Evolutionary conservation across 2,113 vertebrate genomes (phyloP), one percentile per base, ranked within the genome.

Genomic region (Saguinus midas): DNA sequence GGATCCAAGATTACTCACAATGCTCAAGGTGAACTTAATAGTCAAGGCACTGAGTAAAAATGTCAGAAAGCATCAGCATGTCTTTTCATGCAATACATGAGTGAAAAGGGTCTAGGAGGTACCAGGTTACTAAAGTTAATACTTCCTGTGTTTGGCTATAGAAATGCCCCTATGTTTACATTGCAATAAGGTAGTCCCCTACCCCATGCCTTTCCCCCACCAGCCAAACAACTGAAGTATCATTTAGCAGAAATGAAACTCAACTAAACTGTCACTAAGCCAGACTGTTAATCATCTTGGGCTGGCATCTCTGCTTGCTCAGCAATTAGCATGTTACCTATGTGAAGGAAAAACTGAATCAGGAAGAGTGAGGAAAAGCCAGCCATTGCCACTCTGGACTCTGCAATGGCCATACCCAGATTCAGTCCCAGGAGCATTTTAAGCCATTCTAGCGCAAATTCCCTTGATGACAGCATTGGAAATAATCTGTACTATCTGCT

Each of bases 401-500:
- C 66, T 35, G 55, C 93, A 61, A 27, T 32, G n/a, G 18, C 29
- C n/a, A 58, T 17, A 10, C 91, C 50, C 43, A 91, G 27, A 43
- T 84, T 48, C 48, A 50, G 45, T 61, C 61, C 14, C 52, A 78
- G 61, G 40, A 76, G 10, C 25, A 70, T 86, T 85, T 83, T 75
- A 52, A 83, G 20, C 20, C 70, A 94, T 23, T 61, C 52, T 68
- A 68, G 32, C 10, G 68, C 75, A 89, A 13, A 96, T 61, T 50
- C 37, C 61, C 80, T 84, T 87, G 87, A 94, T 61, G 75, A 32
- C 61, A 80, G 43, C 64, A 84, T 45, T 92, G 55, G 75, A 93
- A 94, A 81, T 91, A 82, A 96, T 89, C n/a, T 12, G 43, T 43
- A 93, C 48, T 91, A 76, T 96, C 93, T 95, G 87, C 84, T 78